Evolutionary conservation across 2,888 invertebrate species (phyloP), one percentile per base, ranked within the genome.

Genomic region (Chorisops tibialis): DNA sequence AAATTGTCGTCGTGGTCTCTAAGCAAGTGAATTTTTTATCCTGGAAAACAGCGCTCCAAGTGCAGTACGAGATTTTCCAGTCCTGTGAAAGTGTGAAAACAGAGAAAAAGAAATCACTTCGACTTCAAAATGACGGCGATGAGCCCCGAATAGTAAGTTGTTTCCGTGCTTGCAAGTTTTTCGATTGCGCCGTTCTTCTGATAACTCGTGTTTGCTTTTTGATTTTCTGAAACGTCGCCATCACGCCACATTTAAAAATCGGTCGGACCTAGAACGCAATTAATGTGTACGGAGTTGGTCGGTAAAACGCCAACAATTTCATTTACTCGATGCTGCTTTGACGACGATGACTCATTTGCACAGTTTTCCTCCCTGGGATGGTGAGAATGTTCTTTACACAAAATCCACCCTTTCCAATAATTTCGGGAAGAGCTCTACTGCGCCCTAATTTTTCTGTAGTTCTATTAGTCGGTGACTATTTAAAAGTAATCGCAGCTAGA

Each of bases 91-190:
- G 49, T 58, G 58, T 49, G 19, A 49, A 35, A 38, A 51, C 41
- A 58, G 56, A 39, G 45, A 38, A 39, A 14, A 35, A 51, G 51
- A 63, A 63, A 54, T 52, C 56, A 18, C 59, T 41, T 22, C 45
- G 30, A 35, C 47, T 21, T 38, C 24, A 65, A 72, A 72, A 79
- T 79, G 78, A 77, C 79, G 69, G 77, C 78, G 68, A 88, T 89
- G 88, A 88, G 88, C 85, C 89, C 89, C 73, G 89, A 89, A 85
- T 89, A 89, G 89, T 89, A 81, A 89, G 89, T 78, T 67, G 65
- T 65, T 69, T 47, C 18, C 35, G 47, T 50, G 39, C 60, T 62
- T 66, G 65, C 67, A 65, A 67, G 63, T 63, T 45, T 41, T 41
- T 45, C 16, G 35, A 14, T 35, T 50, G 50, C 35, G 50, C 4